A percentile compares a stretch with the other conserved stretches of the same genome.
Conservation (phyloP, 1,140 invertebrate genomes). For the Polyergus mexicanus region DNA sequence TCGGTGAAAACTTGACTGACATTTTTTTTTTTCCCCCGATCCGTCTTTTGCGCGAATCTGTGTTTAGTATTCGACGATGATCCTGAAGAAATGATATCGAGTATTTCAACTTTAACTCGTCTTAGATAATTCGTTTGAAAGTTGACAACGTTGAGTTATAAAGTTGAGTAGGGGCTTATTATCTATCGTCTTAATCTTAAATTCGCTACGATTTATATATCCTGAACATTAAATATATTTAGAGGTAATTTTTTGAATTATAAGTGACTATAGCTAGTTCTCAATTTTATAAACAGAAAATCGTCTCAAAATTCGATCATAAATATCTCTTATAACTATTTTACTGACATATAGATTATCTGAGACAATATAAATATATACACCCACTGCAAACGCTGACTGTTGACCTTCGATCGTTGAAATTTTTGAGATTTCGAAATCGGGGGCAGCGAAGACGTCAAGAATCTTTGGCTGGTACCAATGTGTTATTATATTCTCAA, state of each 20-base stretch:
- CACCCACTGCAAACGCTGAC: neutral
- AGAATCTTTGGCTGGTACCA: slow-evolving; percentile 39
- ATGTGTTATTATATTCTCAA: slow-evolving; percentile 47
- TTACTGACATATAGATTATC: neutral
- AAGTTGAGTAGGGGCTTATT: no score
- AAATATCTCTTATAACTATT: neutral
- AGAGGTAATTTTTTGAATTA: no score
- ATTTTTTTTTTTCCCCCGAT: neutral
- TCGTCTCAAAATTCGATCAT: neutral
- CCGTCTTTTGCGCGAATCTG: neutral
- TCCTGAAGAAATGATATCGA: neutral
- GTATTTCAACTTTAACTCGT: neutral
- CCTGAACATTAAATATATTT: neutral
- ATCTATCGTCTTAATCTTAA: no score
- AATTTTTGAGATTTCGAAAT: slow-evolving; percentile 38
- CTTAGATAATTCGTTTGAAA: neutral
- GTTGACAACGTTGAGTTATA: no score
- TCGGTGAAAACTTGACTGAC: neutral
- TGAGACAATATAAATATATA: neutral
- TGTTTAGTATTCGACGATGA: neutral
- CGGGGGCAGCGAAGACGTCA: slow-evolving; percentile 38
- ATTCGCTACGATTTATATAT: neutral
- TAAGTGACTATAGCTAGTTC: neutral
- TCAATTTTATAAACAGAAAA: neutral
- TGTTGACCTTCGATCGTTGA: slow-evolving; percentile 32